phyloP scores from a whole-genome alignment of 2,888 invertebrate genomes.

The Aleiodes testaceus region DNA sequence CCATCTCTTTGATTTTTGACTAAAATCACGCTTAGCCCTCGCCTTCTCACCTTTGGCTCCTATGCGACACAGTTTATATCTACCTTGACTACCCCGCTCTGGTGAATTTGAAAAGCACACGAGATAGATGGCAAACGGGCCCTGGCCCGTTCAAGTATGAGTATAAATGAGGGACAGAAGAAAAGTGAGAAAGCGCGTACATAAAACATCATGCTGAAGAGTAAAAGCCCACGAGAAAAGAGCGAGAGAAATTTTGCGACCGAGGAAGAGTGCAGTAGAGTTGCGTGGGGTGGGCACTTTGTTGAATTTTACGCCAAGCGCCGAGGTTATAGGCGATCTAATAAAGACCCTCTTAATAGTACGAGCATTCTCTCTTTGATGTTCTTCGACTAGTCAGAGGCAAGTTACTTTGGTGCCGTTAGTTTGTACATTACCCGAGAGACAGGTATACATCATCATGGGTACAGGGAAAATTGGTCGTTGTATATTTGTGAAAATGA shows the following conservation, averaged over 20 bases:
- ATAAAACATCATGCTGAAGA: constrained; percentile 20
- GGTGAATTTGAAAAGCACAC: constrained; percentile 18
- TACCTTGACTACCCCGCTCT: neutral
- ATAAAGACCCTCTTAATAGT: constrained; percentile 63
- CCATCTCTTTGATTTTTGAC: constrained; percentile 71
- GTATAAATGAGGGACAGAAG: constrained; percentile 4
- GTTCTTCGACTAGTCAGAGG: constrained; percentile 58
- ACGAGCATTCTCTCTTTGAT: constrained; percentile 65
- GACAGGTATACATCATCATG: constrained; percentile 36
- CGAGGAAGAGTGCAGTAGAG: constrained; percentile 48
- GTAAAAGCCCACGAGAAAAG: constrained; percentile 41
- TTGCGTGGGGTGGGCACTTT: constrained; percentile 59
- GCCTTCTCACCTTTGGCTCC: constrained; percentile 9
- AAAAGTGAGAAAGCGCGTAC: constrained; percentile 34
- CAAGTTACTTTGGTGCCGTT: constrained; percentile 55
- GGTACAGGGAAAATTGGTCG: constrained; percentile 15
- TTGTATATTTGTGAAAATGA: constrained; percentile 28
- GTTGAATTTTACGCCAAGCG: constrained; percentile 60
- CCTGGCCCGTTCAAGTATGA: constrained; percentile 7
- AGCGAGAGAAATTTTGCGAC: too few relatives aligned
- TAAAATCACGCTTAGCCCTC: neutral
- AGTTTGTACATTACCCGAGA: constrained; percentile 49
- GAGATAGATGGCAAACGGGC: neutral
- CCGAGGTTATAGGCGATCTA: constrained; percentile 65
- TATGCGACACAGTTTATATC: constrained; percentile 1